A percentile compares a stretch with the other conserved stretches of the same genome.
Conservation (phyloP, 2,888 invertebrate genomes). For the Drosophila cognata region DNA sequence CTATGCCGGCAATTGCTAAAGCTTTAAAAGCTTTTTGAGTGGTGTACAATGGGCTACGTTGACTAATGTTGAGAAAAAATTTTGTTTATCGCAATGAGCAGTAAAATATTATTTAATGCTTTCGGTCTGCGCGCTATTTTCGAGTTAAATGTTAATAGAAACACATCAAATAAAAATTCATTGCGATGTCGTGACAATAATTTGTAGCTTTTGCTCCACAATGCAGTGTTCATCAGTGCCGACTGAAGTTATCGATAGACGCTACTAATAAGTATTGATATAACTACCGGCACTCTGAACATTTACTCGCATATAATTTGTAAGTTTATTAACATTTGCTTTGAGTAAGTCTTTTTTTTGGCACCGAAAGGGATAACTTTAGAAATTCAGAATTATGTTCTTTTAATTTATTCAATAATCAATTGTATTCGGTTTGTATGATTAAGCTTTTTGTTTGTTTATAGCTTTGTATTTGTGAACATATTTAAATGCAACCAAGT, state of each 20-base stretch:
- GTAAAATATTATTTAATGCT: not conserved
- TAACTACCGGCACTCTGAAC: slow-evolving; percentile 4
- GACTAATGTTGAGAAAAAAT: too few relatives aligned
- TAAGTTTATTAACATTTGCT: slow-evolving; percentile 24
- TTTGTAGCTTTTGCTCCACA: slow-evolving; percentile 1
- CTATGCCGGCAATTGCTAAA: slow-evolving; percentile 13
- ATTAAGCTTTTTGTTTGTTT: not conserved
- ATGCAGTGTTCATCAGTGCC: slow-evolving; percentile 17
- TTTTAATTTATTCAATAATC: not conserved
- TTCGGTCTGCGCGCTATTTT: not conserved
- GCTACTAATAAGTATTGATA: slow-evolving; percentile 20
- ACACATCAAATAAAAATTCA: not conserved
- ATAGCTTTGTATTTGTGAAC: too few relatives aligned
- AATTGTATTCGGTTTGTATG: not conserved
- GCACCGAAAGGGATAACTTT: not conserved
- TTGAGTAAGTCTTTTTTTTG: slow-evolving; percentile 54
- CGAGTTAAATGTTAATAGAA: not conserved
- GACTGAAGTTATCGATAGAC: slow-evolving; percentile 24
- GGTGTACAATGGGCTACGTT: too few relatives aligned
- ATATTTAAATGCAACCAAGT: not conserved
- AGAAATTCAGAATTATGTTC: not conserved
- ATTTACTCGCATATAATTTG: slow-evolving; percentile 18
- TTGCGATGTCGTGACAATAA: not conserved
- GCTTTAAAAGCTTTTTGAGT: too few relatives aligned
- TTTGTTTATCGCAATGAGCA: too few relatives aligned